Evolutionary conservation across 2,113 vertebrate species (phyloP), one percentile per base, ranked within the genome.

Genomic region (Calidris pygmaea): DNA sequence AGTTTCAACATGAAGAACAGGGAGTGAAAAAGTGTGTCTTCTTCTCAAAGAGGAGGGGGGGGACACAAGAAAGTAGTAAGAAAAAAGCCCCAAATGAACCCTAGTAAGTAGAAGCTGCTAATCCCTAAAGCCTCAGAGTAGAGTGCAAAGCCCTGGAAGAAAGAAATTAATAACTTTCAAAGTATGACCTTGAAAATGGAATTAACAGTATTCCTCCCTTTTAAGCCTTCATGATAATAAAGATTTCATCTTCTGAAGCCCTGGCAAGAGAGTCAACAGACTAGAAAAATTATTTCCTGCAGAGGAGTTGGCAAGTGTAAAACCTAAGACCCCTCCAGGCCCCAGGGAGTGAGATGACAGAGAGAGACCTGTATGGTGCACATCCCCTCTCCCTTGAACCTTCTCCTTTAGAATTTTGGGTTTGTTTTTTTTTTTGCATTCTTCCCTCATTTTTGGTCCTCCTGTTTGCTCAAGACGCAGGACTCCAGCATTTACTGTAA

Each of bases 161-260:
- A 97, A 94, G 92, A 98, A 98, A 98, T 97, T 95, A 98, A 97
- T 96, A 98, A 97, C 88, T 98, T 98, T 95, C 92, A 89, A 98
- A 98, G 93, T 97, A 93, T 97, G 94, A 96, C 96, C 97, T 97
- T 98, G 97, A 97, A 98, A 98, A 97, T 90, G 93, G 94, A 98
- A 98, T 98, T 98, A 98, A 97, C 96, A 96, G 96, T 97, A 96
- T 94, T 79, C 76, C 85, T 95, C 45, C 78, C 84, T 96, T 97
- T 97, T 97, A 98, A 98, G 94, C 96, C 89, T 96, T 92, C 94
- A 71, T 93, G 97, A 97, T 97, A 97, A 97, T 97, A 97, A 98
- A 97, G 96, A 87, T 97, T 97, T 98, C 97, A 96, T 96, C 97
- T 98, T 97, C 88, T 75, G 94, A 97, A 98, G 91, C 74, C 56